A percentile compares a stretch with the other conserved stretches of the same genome.
Conservation (phyloP, 2,113 vertebrate genomes). For the Pseudopodoces humilis region DNA sequence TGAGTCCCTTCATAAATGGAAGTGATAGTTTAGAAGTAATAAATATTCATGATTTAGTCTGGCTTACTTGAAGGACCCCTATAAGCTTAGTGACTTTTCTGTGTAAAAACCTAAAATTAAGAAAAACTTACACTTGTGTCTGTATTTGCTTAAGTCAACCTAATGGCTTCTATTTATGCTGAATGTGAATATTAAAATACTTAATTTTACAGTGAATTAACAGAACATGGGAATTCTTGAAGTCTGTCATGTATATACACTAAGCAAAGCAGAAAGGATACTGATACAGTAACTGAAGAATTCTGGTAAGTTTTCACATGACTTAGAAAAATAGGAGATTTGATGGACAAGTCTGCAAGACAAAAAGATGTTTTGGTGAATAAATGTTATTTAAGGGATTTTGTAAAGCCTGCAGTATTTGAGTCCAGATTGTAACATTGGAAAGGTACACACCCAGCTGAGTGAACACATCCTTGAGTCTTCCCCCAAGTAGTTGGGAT, state of each 20-base stretch:
- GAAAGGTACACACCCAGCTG: background rate
- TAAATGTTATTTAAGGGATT: rapidly evolving
- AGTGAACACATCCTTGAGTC: background rate
- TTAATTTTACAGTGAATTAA: background rate
- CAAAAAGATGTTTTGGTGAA: background rate
- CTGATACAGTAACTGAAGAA: background rate
- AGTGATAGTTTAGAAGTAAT: background rate
- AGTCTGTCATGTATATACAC: background rate
- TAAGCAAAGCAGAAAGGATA: background rate
- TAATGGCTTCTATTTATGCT: background rate
- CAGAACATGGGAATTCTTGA: background rate
- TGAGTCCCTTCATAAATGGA: background rate
- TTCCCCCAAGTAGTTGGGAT: background rate
- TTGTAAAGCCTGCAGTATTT: background rate
- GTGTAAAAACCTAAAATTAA: background rate
- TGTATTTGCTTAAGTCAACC: background rate
- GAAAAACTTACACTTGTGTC: background rate
- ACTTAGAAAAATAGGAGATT: background rate
- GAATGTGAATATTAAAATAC: background rate
- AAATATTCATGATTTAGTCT: background rate
- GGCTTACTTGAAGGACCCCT: background rate
- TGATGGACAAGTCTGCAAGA: background rate
- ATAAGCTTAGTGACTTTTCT: background rate
- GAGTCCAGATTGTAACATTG: background rate
- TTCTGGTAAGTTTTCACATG: background rate